These are phyloP conservation scores for Bellardia bayeri DNA, from an alignment of 2,888 invertebrate species.

Conservation along the genomic window DNA sequence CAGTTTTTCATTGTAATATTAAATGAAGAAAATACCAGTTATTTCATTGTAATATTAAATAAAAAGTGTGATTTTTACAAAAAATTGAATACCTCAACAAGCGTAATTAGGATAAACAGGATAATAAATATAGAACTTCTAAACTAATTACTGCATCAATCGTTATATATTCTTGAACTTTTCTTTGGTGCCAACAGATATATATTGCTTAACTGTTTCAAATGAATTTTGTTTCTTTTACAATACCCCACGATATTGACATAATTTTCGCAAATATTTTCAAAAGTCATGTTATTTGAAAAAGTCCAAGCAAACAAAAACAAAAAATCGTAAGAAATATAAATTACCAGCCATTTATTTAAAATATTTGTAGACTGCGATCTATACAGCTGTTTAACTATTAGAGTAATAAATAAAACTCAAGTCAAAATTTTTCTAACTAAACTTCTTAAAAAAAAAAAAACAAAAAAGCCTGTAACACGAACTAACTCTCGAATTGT, in stretches of 20 bases:
- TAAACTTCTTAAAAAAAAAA: neutral
- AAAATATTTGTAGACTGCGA: neutral
- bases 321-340: neutral
- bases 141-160: too few species aligned
- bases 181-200: too few species aligned
- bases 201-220: too few species aligned
- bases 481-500: constrained; percentile 15
- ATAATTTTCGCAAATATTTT: neutral
- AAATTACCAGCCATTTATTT: neutral
- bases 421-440: neutral
- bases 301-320: neutral
- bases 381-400: neutral
- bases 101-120: too few species aligned
- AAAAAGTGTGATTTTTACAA: too few species aligned
- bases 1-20: too few species aligned
- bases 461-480: neutral
- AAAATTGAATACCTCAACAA: too few species aligned
- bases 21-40: too few species aligned
- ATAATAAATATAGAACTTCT: too few species aligned
- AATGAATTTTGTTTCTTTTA: too few species aligned
- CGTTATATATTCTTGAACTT: too few species aligned
- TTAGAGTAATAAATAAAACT: neutral
- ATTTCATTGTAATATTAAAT: too few species aligned
- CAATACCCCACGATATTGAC: neutral
- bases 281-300: neutral